These are phyloP conservation scores for Strigamia maritima DNA, from an alignment of 2,888 invertebrate genomes.

Conservation along the genomic window DNA sequence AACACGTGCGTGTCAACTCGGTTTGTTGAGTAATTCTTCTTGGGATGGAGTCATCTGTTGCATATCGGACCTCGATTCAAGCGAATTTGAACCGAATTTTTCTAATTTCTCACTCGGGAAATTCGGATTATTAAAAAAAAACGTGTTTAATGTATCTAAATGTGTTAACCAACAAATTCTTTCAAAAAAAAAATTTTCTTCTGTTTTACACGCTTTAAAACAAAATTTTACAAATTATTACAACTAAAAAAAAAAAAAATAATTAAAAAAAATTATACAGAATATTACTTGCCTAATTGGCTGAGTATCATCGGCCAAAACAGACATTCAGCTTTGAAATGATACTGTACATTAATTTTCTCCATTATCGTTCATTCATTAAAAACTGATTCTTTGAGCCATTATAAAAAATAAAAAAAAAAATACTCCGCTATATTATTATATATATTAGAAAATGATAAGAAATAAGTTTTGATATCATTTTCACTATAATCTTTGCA, in stretches of 20 bases:
- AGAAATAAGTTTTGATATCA: neutral
- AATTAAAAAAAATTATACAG: too few species aligned
- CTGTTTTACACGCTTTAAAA: too few species aligned
- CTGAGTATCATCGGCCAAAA: too few species aligned
- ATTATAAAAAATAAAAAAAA: neutral
- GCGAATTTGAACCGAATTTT: neutral
- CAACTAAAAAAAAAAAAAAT: too few species aligned
- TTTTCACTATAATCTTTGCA: neutral
- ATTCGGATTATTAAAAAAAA: neutral
- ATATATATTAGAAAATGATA: neutral
- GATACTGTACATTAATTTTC: neutral
- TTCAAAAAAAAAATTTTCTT: too few species aligned
- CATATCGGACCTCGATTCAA: neutral
- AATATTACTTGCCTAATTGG: too few species aligned
- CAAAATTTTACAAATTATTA: too few species aligned
- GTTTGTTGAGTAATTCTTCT: neutral
- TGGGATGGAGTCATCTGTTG: constrained; percentile 22
- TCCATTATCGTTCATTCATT: neutral
- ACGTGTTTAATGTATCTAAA: too few species aligned
- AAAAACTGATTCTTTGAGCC: neutral
- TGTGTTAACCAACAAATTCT: too few species aligned
- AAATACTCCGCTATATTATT: neutral
- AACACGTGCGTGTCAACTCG: neutral
- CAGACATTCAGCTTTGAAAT: neutral
- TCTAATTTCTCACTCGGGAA: neutral